phyloP scores from a whole-genome alignment of 1,140 invertebrate genomes.

The Catajapyx aquilonaris region DNA sequence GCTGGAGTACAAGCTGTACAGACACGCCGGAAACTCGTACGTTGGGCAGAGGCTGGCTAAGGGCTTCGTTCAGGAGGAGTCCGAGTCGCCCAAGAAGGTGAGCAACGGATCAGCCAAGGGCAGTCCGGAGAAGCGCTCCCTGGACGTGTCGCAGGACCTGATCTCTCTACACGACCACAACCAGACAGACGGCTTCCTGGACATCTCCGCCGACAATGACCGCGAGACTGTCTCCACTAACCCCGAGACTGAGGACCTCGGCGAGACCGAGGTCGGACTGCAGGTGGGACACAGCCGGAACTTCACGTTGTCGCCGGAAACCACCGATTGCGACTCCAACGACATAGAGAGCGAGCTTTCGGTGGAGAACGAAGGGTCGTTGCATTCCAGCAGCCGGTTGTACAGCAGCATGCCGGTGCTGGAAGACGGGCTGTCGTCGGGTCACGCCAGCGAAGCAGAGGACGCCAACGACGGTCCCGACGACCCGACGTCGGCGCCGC shows the following conservation, averaged over 20 bases:
- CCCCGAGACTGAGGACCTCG: constrained; percentile 36
- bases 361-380: constrained; percentile 23
- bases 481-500: constrained; percentile 3
- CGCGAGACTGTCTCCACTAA: constrained; percentile 20
- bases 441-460: constrained; percentile 77
- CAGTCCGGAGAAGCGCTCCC: background rate
- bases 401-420: constrained; percentile 74
- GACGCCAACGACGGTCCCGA: constrained; percentile 38
- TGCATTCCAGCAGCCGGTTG: constrained; percentile 21
- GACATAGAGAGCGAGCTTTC: constrained; percentile 65
- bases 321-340: constrained; percentile 84
- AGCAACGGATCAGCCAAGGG: background rate
- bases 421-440: constrained; percentile 78
- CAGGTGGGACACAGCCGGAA: constrained; percentile 37
- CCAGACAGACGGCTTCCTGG: constrained; percentile 24
- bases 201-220: constrained; percentile 35
- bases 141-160: constrained; percentile 9
- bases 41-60: constrained; percentile 55
- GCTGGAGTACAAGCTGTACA: constrained; percentile 59
- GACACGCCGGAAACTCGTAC: constrained; percentile 52
- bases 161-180: constrained; percentile 13
- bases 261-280: constrained; percentile 35
- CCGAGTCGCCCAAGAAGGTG: constrained; percentile 21
- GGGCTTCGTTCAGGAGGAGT: constrained; percentile 22
- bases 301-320: constrained; percentile 81